Evolutionary conservation across 1,140 invertebrate genomes (phyloP), one percentile per base, ranked within the genome.

Genomic region (Magallana gigas): DNA sequence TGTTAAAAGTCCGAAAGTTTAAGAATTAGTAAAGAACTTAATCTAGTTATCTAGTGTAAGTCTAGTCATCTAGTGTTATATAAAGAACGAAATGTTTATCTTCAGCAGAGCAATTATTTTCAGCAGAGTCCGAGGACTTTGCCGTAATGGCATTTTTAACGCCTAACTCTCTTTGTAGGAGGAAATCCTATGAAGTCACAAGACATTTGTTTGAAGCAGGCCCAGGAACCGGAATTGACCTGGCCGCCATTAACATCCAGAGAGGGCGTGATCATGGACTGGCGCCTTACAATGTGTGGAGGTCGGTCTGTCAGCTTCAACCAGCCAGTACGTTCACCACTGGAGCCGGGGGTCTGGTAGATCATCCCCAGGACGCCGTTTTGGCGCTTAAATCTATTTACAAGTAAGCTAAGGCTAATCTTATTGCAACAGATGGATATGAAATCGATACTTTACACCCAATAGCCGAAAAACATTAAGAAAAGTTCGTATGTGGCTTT

Each of bases 161-260:
- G 18, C 2, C 7, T 3, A 4, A 16, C 62, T 23, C 14, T 57
- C 8, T 57, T n/a, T 57, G 36, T n/a, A 83, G 48, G 57, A 58
- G 81, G 57, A 83, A 83, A 83, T 83, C 81, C 18, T 64, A 76
- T 16, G 98, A 99, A 93, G 95, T 99, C 12, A 99, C 98, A 0
- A 98, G 99, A 93, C 97, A 98, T 90, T 94, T 99, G 0, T 99
- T 99, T 90, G 85, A 90, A 84, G 83, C 68, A 12, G 12, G 48
- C 0, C 60, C 85, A 3, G 81, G 81, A 29, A 80, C 82, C 83
- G 88, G 88, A 0, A 36, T 60, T 3, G 99, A 99, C 95, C 95
- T 99, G 64, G 98, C 98, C 11, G 97, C 98, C 1, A 97, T 99
- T 93, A 99, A 99, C 92, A 98, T 99, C 87, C 99, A 99, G 94